These are phyloP conservation scores for Anastrepha obliqua DNA, from an alignment of 1,140 invertebrate genomes.

Conservation along the genomic window DNA sequence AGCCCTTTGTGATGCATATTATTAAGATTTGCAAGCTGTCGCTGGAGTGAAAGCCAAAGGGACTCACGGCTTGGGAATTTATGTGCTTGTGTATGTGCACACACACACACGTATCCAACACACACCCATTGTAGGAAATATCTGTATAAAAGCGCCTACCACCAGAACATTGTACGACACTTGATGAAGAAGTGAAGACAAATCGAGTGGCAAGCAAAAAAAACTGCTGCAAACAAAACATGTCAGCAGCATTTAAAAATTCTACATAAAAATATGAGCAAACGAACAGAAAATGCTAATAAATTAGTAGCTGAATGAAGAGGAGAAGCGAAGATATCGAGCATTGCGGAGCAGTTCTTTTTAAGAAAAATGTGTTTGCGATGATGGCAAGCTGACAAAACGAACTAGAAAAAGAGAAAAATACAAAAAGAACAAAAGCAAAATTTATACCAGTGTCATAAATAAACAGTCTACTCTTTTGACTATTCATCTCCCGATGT, in stretches of 20 bases:
- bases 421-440: neutral
- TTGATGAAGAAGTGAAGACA: neutral
- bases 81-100: no score
- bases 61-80: no score
- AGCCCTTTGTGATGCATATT: no score
- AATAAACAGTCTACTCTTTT: neutral
- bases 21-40: no score
- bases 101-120: no score
- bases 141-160: no score
- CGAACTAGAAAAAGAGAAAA: neutral
- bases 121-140: no score
- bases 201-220: conserved; percentile 4
- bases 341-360: neutral
- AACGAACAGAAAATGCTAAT: conserved; percentile 23
- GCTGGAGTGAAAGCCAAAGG: no score
- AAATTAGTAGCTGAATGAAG: conserved; percentile 11
- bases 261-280: conserved; percentile 17
- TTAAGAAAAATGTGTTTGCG: neutral
- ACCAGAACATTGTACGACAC: no score
- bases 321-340: neutral
- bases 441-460: neutral
- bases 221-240: neutral
- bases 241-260: conserved; percentile 37
- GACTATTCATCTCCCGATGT: conserved; percentile 4
- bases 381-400: neutral